phyloP scores from a whole-genome alignment of 2,888 invertebrate genomes.

The Hymenopus coronatus region DNA sequence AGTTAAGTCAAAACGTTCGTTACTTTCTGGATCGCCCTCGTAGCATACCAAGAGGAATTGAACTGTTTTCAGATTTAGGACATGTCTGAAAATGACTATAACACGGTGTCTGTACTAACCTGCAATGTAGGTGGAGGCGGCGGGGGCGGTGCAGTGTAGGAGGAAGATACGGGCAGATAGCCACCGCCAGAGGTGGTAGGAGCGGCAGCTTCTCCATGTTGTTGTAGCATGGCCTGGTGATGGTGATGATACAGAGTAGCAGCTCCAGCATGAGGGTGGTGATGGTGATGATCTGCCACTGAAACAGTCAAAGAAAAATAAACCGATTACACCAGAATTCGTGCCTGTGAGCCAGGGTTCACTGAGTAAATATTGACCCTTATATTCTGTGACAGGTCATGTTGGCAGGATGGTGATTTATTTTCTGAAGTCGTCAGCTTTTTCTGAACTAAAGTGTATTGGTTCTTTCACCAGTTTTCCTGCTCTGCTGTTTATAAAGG shows the following conservation, averaged over 20 bases:
- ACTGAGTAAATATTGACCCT: too few species aligned
- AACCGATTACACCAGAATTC: neutral
- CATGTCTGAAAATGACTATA: neutral
- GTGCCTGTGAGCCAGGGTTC: too few species aligned
- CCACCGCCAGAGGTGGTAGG: neutral
- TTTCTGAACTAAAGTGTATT: too few species aligned
- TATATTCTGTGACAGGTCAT: too few species aligned
- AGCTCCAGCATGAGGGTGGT: neutral
- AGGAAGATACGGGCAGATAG: neutral
- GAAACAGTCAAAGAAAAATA: neutral
- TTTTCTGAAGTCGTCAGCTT: too few species aligned
- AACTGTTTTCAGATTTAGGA: too few species aligned
- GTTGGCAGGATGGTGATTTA: too few species aligned
- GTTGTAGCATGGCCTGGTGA: neutral
- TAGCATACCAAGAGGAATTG: too few species aligned
- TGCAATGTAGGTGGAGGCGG: neutral
- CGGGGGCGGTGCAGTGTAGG: neutral
- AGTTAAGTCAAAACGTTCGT: too few species aligned
- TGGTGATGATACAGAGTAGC: neutral
- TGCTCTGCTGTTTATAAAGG: too few species aligned
- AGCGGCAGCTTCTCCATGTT: neutral
- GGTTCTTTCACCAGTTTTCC: too few species aligned
- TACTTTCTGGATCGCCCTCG: too few species aligned
- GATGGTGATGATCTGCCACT: neutral
- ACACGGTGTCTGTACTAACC: neutral